Conservation (phyloP, 1,140 invertebrate species). For the Drosophila nebulosa region DNA sequence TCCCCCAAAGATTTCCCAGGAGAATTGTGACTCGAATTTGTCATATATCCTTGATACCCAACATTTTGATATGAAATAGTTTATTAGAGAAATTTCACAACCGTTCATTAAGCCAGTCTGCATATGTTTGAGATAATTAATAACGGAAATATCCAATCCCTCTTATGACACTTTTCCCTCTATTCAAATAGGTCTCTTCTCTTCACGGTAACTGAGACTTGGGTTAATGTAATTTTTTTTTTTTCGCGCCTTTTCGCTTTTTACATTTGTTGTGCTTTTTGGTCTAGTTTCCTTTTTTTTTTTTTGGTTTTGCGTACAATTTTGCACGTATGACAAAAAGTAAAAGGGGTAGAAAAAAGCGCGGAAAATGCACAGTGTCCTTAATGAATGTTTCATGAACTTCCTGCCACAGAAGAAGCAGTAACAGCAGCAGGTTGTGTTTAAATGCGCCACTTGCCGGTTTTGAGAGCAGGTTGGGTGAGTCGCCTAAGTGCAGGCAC, state of each 20-base stretch:
- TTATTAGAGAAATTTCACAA: too few species aligned
- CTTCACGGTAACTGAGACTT: too few species aligned
- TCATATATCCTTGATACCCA: too few species aligned
- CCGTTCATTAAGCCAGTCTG: too few species aligned
- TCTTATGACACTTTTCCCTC: too few species aligned
- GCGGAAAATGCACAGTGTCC: conserved; percentile 39
- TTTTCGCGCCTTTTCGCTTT: background rate
- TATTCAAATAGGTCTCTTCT: too few species aligned
- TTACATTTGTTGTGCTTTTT: background rate
- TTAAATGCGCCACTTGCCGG: conserved; percentile 13
- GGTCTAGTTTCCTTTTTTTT: background rate
- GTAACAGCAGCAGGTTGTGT: background rate
- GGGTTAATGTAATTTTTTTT: background rate
- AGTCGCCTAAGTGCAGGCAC: conserved; percentile 54
- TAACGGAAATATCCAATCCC: too few species aligned
- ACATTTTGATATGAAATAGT: too few species aligned
- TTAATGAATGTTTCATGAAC: conserved; percentile 75
- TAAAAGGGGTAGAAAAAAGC: conserved; percentile 8
- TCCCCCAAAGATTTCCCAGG: too few species aligned
- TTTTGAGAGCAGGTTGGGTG: background rate
- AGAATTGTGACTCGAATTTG: too few species aligned
- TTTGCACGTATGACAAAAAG: conserved; percentile 32
- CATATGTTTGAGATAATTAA: too few species aligned
- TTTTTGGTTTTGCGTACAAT: conserved; percentile 12
- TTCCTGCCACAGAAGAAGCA: conserved; percentile 23